These are phyloP conservation scores for Scaeva pyrastri DNA, from an alignment of 2,888 invertebrate genomes.

Conservation along the genomic window DNA sequence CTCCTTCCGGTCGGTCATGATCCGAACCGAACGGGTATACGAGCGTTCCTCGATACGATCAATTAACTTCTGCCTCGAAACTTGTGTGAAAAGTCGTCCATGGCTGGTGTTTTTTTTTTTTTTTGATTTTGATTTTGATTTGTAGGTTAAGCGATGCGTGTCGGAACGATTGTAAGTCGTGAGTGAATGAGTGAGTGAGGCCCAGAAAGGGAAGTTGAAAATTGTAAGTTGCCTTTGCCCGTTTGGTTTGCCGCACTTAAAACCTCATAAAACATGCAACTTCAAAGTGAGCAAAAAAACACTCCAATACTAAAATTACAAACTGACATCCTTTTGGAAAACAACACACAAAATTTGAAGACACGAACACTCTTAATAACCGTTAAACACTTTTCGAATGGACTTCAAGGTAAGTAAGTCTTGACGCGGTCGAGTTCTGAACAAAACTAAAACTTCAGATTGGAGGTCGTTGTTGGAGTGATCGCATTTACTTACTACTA, in stretches of 20 bases:
- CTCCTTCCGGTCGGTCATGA: conserved; percentile 69
- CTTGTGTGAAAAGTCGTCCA: conserved; percentile 55
- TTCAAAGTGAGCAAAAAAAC: neutral
- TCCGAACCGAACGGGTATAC: neutral
- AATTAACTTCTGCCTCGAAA: conserved; percentile 69
- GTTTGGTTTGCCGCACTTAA: conserved; percentile 32
- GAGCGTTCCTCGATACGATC: conserved; percentile 57
- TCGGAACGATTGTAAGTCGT: conserved; percentile 3
- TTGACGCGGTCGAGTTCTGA: conserved; percentile 77
- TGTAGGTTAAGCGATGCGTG: conserved; percentile 47
- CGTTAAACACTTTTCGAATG: conserved; percentile 9
- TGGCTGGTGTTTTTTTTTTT: conserved; percentile 24
- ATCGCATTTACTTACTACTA: conserved; percentile 58
- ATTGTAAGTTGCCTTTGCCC: conserved; percentile 19
- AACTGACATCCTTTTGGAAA: conserved; percentile 42
- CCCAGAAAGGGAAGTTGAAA: conserved; percentile 27
- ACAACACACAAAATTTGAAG: too few relatives aligned
- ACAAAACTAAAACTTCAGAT: conserved; percentile 76
- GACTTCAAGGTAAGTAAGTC: conserved; percentile 56
- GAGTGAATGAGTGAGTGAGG: conserved; percentile 8
- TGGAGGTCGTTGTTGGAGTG: conserved; percentile 60
- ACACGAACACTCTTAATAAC: too few relatives aligned
- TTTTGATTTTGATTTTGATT: conserved; percentile 52
- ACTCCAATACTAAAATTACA: conserved; percentile 25
- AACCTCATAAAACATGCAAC: conserved; percentile 33